These are phyloP conservation scores for Dioctria rufipes DNA, from an alignment of 2,888 invertebrate species.

Conservation along the genomic window DNA sequence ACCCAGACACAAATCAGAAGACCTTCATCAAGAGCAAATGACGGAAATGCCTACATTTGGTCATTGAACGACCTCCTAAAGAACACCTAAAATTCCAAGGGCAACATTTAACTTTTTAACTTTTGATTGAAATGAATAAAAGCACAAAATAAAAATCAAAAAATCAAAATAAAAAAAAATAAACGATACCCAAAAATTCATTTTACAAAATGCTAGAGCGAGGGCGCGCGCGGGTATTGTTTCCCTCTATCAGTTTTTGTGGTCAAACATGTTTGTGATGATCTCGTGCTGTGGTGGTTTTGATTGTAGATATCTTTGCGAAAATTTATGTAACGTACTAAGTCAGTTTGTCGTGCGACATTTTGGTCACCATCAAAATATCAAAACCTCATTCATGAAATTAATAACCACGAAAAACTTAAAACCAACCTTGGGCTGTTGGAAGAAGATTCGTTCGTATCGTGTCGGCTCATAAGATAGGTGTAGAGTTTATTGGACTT, in stretches of 20 bases:
- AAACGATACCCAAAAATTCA: background rate
- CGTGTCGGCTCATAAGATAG: no score
- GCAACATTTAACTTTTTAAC: slow-evolving; percentile 7
- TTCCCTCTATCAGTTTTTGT: slow-evolving; percentile 7
- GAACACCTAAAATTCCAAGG: slow-evolving; percentile 33
- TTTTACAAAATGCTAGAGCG: no score
- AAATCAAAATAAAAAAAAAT: background rate
- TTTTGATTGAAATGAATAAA: slow-evolving; percentile 7
- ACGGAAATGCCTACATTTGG: slow-evolving; percentile 49
- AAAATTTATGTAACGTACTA: background rate
- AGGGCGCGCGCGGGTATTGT: background rate
- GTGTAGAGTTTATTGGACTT: background rate
- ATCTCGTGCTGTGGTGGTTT: background rate
- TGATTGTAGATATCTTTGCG: background rate
- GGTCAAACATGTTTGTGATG: background rate
- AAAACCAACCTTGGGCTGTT: background rate
- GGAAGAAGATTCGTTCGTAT: background rate
- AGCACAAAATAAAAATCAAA: background rate
- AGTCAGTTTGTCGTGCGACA: background rate
- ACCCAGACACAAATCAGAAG: background rate
- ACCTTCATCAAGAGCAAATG: slow-evolving; percentile 39
- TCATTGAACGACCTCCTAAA: slow-evolving; percentile 45
- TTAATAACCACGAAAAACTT: background rate
- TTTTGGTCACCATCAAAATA: background rate
- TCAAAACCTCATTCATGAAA: background rate